Percentiles rank a stretch among this genome's conserved stretches.
Conservation (phyloP, 2,113 vertebrate species). For the cattle (Bos taurus) region ARS-UCD2.0 NC_037330.1:5781001-5781500, state of each 20-base stretch:
- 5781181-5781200: neutral
- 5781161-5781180: neutral
- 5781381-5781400: neutral
- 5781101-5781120: neutral
- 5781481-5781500: constrained; percentile 22
- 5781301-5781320: neutral
- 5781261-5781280: neutral
- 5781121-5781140: neutral
- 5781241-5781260: neutral
- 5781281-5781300: neutral
- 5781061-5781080: neutral
- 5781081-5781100: neutral
- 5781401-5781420: neutral
- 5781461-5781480: neutral
- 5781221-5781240: too few species aligned
- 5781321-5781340: neutral
- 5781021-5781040: neutral
- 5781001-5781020: neutral
- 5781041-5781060: neutral
- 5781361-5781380: neutral
- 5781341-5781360: neutral
- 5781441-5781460: neutral
- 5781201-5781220: neutral
- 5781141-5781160: neutral
- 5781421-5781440: neutral